Evolutionary conservation across 2,888 invertebrate species (phyloP), one percentile per base, ranked within the genome.

Genomic region (Catocala nupta): DNA sequence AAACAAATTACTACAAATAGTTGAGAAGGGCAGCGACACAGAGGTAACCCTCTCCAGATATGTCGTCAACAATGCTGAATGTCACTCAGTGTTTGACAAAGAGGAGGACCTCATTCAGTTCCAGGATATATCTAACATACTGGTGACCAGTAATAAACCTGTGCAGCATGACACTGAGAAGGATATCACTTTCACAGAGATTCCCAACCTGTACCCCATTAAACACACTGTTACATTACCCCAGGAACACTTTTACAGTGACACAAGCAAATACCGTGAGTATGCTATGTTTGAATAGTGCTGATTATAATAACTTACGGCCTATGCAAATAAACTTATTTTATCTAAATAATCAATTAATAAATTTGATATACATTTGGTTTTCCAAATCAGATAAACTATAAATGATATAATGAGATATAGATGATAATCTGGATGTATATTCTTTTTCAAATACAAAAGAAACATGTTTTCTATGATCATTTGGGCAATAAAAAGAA

Each of bases 181-280:
- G 58, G 91, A 95, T 65, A 94, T 95, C 9, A 87, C 94, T 16
- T 90, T 92, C 65, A 83, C 94, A 43, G 85, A 95, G 56, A 87
- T 98, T 48, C 97, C 98, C 7, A 94, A 96, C 83, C 90, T 99
- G 67, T 95, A 95, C 86, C 98, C 99, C 2, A 89, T 98, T 12
- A 96, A 96, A 80, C 96, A 96, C 60, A 96, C 96, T 0, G 95
- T 98, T 57, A 96, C 97, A 52, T 85, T 97, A 64, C 90, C 94
- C 11, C 85, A 94, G 61, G 90, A 95, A 56, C 95, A 97, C 84
- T 95, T 97, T 81, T 97, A 97, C 81, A 88, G 94, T 60, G 85
- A 93, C 12, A 86, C 90, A 51, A 95, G 96, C 84, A 86, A 95
- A 75, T 97, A 96, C 86, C 97, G 98, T 98, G 95, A 96, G 97